A percentile compares a stretch with the other conserved stretches of the same genome.
These are phyloP conservation scores for Atlantisia rogersi DNA, from an alignment of 2,113 vertebrate genomes.

Conservation along the genomic window DNA sequence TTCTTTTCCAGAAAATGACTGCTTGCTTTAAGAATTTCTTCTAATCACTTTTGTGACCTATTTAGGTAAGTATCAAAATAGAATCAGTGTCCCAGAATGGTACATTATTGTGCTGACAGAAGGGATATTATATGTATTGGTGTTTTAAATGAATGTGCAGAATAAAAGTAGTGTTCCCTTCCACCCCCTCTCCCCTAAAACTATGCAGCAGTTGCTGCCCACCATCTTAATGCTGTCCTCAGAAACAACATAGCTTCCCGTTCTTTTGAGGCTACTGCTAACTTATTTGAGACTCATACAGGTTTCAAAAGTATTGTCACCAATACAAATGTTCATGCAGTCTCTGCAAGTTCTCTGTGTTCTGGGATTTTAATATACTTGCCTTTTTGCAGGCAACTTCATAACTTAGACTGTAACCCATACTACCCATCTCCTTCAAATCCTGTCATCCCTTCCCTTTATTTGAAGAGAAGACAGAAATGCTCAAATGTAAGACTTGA, in stretches of 20 bases:
- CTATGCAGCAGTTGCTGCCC: background rate
- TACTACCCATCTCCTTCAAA: background rate
- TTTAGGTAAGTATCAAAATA: constrained; percentile 25
- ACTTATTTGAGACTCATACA: background rate
- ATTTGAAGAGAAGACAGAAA: background rate
- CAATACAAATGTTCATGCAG: background rate
- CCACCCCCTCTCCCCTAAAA: background rate
- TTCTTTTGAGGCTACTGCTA: background rate
- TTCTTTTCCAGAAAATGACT: background rate
- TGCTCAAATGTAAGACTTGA: background rate
- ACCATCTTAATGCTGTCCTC: background rate
- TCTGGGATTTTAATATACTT: background rate
- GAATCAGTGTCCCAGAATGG: constrained; percentile 24
- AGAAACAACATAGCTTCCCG: background rate
- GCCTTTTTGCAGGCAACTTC: background rate
- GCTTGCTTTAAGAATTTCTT: background rate
- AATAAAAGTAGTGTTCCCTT: background rate
- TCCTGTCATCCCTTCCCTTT: background rate
- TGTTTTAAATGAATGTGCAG: background rate
- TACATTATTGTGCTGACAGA: background rate
- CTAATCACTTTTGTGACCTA: constrained; percentile 21
- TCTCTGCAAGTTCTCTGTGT: background rate
- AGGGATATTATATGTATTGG: background rate
- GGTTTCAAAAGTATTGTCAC: background rate
- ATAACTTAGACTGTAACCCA: background rate